Base-by-base conservation (phyloP, 2,797 vertebrate genomes). In the Hapalemur alaotrensis region DNA sequence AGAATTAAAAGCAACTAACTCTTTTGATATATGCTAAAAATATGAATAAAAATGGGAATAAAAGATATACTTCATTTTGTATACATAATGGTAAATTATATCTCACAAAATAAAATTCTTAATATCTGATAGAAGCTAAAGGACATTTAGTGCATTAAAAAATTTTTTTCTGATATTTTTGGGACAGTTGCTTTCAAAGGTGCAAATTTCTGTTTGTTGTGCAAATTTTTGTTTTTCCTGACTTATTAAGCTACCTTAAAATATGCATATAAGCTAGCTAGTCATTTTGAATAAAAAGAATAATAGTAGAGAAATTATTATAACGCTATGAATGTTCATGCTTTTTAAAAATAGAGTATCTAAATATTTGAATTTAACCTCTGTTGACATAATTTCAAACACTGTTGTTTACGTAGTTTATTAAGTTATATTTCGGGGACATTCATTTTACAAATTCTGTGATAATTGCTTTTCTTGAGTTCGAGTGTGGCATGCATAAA, bases 271-370 rank as follows among this genome's bases (percentile, higher is more conserved):
- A 78, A 85, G n/a, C 70, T 70, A 90, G 20, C 72, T 87, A 82
- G 52, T 67, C 35, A 75, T 89, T 95, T 93, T 76, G 23, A 95
- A 87, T 79, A 82, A 70, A 85, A 82, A 89, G 22, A 88, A 96
- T 92, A 63, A 43, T 73, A 79, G 13, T 73, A 20, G 12, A 83
- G 25, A 50, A 87, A 96, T 61, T 5, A 54, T 76, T 85, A 78
- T 59, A 93, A 38, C 38, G 80, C 57, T 73, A 7, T 28, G 28
- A 67, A 10, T 65, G 11, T 87, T 80, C 82, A 46, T 61, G 25
- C 38, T 94, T 80, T 79, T 76, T 6, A 23, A 90, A 91, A 76
- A 72, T 81, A 83, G 15, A 93, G 14, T 48, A 1, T 65, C 23
- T 94, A 76, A 90, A 91, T 78, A 94, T 90, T 95, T 95, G 43